Evolutionary conservation across 2,888 invertebrate genomes (phyloP).

Genomic region (Caenorhabditis drosophilae): DNA sequence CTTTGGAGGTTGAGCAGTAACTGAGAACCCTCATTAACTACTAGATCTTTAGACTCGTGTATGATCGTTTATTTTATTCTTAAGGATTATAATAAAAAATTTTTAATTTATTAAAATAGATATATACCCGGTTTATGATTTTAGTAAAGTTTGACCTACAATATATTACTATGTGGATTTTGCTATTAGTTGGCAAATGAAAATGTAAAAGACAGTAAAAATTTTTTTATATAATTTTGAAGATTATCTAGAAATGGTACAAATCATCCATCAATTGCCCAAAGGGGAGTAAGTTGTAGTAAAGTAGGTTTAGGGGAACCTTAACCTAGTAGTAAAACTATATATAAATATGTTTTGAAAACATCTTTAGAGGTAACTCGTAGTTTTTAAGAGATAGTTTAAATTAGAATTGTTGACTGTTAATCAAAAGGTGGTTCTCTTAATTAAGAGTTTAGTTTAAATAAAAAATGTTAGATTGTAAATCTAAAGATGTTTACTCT

Average conservation of each 20-base stretch:
- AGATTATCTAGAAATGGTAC: constrained; percentile 59
- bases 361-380: constrained; percentile 45
- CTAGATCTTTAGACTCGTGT: constrained; percentile 56
- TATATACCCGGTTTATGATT: constrained; percentile 57
- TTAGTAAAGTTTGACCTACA: constrained; percentile 55
- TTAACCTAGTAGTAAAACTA: constrained; percentile 54
- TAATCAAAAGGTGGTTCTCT: constrained; percentile 54
- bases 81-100: constrained; percentile 55
- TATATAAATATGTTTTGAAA: constrained; percentile 55
- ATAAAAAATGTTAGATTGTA: constrained; percentile 56
- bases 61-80: constrained; percentile 62
- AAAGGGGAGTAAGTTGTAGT: constrained; percentile 64
- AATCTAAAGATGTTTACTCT: constrained; percentile 52
- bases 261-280: constrained; percentile 64
- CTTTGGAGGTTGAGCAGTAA: constrained; percentile 59
- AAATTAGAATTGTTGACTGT: constrained; percentile 55
- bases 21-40: constrained; percentile 59
- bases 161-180: constrained; percentile 51
- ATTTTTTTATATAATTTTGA: constrained; percentile 55
- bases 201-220: constrained; percentile 60
- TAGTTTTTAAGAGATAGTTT: constrained; percentile 57
- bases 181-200: constrained; percentile 37
- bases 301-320: constrained; percentile 62
- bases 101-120: constrained; percentile 57
- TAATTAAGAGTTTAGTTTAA: constrained; percentile 53